Evolutionary conservation across 2,888 invertebrate genomes (phyloP).

Genomic region (Orchesella flavescens): DNA sequence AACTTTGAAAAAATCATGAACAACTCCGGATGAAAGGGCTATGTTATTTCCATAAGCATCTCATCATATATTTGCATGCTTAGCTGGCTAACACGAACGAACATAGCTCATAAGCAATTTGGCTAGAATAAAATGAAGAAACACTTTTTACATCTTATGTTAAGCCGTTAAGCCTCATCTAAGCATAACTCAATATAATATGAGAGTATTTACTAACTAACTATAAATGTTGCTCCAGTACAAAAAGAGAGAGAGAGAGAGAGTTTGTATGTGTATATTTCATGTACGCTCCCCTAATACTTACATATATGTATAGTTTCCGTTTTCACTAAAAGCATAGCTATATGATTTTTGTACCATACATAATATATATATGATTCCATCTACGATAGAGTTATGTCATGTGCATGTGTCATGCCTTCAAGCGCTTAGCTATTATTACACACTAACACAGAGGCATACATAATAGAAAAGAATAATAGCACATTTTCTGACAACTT

Average conservation of each 20-base stretch:
- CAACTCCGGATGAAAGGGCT: background rate
- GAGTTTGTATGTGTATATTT: background rate
- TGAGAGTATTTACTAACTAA: no score
- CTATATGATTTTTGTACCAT: background rate
- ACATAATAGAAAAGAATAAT: slow-evolving; percentile 42
- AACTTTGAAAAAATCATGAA: background rate
- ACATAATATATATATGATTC: no score
- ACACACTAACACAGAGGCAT: slow-evolving; percentile 31
- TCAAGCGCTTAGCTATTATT: slow-evolving; percentile 24
- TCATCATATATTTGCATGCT: slow-evolving; percentile 27
- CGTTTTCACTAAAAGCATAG: slow-evolving; percentile 13
- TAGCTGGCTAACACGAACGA: background rate
- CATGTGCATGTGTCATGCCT: slow-evolving; percentile 37
- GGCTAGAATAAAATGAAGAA: slow-evolving; percentile 15
- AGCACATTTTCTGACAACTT: slow-evolving; percentile 52
- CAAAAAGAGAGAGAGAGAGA: background rate
- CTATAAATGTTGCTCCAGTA: background rate
- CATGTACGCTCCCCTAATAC: no score
- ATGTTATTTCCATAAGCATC: slow-evolving; percentile 23
- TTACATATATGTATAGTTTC: no score
- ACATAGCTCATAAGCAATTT: slow-evolving; percentile 20
- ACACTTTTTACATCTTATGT: background rate
- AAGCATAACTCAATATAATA: slow-evolving; percentile 3
- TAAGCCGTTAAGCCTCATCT: background rate
- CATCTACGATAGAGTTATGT: slow-evolving; percentile 16